phyloP scores from a whole-genome alignment of 2,888 invertebrate genomes.

The Furcula furcula region DNA sequence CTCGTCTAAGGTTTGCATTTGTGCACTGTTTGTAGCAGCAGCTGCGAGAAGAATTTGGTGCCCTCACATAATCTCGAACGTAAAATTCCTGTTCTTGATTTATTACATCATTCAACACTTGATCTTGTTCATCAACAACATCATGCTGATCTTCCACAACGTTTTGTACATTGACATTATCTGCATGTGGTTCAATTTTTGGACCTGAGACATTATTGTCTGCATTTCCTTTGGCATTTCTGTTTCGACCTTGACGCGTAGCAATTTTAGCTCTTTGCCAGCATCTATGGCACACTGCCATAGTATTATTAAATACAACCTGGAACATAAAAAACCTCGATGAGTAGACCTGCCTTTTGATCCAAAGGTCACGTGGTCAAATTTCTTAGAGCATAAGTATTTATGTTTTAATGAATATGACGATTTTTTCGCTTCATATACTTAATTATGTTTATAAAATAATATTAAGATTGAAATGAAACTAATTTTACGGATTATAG shows the following conservation, averaged over 20 bases:
- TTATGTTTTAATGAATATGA: no score
- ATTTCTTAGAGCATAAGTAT: no score
- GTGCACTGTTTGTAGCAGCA: constrained; percentile 5
- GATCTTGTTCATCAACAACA: no score
- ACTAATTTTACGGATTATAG: no score
- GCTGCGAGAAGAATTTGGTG: constrained; percentile 6
- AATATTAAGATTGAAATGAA: no score
- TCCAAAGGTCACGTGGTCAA: background rate
- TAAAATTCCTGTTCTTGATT: constrained; percentile 6
- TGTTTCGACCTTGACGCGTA: background rate
- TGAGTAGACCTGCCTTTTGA: no score
- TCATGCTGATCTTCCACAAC: background rate
- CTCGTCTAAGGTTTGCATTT: constrained; percentile 6
- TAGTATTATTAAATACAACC: constrained; percentile 6
- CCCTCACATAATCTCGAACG: constrained; percentile 7
- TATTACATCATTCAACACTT: background rate
- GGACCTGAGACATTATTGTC: no score
- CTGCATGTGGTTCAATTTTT: background rate
- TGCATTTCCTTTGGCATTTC: no score
- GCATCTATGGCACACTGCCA: constrained; percentile 12
- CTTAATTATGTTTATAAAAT: no score
- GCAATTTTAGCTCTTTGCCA: constrained; percentile 7
- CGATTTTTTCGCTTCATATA: no score
- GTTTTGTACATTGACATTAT: constrained; percentile 1
- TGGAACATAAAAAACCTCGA: constrained; percentile 1